Evolutionary conservation across 2,113 vertebrate genomes (phyloP).

Genomic region (Actenoides hombroni): DNA sequence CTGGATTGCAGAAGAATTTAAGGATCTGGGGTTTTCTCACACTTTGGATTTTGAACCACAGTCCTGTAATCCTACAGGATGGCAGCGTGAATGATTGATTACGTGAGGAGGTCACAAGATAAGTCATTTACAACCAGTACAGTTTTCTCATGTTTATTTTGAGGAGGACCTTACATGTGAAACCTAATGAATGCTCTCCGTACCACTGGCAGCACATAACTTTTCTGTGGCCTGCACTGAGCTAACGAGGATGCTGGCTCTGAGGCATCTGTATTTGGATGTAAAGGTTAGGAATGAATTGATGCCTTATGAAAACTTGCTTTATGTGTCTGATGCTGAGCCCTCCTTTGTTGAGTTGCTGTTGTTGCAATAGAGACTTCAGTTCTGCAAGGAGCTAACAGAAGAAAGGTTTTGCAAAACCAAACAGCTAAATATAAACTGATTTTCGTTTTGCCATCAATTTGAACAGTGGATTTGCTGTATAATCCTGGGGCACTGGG

Average conservation of each 20-base stretch:
- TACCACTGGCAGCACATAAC: background rate
- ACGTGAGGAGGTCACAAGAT: background rate
- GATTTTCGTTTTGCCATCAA: background rate
- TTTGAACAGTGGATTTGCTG: background rate
- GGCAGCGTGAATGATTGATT: background rate
- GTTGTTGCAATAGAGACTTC: background rate
- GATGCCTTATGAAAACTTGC: background rate
- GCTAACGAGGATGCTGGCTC: background rate
- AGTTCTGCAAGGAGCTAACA: background rate
- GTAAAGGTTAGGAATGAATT: background rate
- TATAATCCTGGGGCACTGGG: background rate
- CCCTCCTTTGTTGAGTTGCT: background rate
- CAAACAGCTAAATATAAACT: background rate
- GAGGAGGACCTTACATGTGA: background rate
- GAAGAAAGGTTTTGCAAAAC: background rate
- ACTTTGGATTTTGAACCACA: background rate
- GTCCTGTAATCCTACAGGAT: background rate
- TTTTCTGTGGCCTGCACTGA: background rate
- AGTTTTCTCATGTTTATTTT: background rate
- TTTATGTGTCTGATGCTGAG: background rate
- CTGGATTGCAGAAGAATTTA: background rate
- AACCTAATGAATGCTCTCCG: background rate
- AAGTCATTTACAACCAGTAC: background rate
- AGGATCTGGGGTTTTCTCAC: background rate
- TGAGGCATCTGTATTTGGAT: background rate